phyloP scores from a whole-genome alignment of 2,797 vertebrate species.

The Cuculus canorus region DNA sequence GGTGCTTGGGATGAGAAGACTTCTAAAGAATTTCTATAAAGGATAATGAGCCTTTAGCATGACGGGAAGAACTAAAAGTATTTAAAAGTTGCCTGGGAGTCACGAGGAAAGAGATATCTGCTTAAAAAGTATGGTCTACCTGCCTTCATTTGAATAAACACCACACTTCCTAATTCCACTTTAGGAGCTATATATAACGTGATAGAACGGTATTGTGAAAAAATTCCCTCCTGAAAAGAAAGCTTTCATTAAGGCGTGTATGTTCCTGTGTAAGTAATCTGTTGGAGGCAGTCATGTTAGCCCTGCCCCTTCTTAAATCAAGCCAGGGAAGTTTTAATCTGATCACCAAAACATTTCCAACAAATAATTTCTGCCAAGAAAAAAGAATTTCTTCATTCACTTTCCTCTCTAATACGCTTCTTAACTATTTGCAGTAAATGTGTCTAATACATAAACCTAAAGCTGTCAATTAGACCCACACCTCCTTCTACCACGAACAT shows the following conservation, averaged over 20 bases:
- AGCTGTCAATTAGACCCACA: neutral
- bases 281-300: neutral
- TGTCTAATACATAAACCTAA: conserved; percentile 26
- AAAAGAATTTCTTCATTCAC: neutral
- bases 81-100: conserved; percentile 52
- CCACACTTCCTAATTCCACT: conserved; percentile 49
- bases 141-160: conserved; percentile 47
- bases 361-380: conserved; percentile 6
- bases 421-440: neutral
- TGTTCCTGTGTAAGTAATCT: neutral
- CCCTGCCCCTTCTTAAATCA: neutral
- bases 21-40: conserved; percentile 55
- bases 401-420: neutral
- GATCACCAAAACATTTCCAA: conserved; percentile 9
- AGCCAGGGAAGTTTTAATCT: conserved; percentile 8
- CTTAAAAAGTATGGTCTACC: conserved; percentile 33
- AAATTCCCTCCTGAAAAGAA: neutral
- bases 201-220: neutral
- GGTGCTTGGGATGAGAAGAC: conserved; percentile 13
- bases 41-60: conserved; percentile 54
- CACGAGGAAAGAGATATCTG: conserved; percentile 15
- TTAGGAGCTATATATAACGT: neutral
- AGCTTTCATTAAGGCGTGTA: neutral
- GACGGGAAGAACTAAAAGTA: conserved; percentile 58
- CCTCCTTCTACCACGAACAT: neutral